These are phyloP conservation scores for Panzeria rudis DNA, from an alignment of 2,888 invertebrate genomes.

Conservation along the genomic window DNA sequence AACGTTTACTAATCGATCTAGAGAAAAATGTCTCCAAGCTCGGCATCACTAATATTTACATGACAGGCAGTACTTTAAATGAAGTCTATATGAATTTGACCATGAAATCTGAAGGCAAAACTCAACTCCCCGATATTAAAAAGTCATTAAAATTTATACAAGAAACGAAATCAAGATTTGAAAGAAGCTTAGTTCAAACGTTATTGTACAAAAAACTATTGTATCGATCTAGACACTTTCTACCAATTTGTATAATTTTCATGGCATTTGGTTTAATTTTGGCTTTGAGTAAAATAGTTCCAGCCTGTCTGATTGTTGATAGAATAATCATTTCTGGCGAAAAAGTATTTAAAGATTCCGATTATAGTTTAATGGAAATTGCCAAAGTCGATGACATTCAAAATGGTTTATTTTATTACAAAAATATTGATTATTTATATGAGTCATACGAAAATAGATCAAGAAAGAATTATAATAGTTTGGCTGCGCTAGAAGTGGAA, in stretches of 20 bases:
- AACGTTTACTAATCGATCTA: slow-evolving; percentile 48
- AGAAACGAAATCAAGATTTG: not conserved
- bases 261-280: slow-evolving; percentile 10
- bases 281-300: not conserved
- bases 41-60: slow-evolving; percentile 39
- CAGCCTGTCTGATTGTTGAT: not conserved
- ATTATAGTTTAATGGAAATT: not conserved
- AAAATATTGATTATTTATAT: slow-evolving; percentile 10
- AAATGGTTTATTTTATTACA: slow-evolving; percentile 30
- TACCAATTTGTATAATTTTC: slow-evolving; percentile 35
- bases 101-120: not conserved
- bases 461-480: slow-evolving; percentile 57
- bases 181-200: not conserved
- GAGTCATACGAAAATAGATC: not conserved
- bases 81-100: slow-evolving; percentile 52
- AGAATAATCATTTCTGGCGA: slow-evolving; percentile 1
- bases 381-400: not conserved
- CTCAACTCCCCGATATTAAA: not conserved
- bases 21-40: slow-evolving; percentile 29
- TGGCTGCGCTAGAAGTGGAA: slow-evolving; percentile 75
- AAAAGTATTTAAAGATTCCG: not conserved
- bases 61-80: slow-evolving; percentile 41
- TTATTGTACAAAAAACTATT: slow-evolving; percentile 45
- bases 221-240: slow-evolving; percentile 39
- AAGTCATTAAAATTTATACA: slow-evolving; percentile 14